phyloP scores from a whole-genome alignment of 2,888 invertebrate species.

The Dicyrtoma fusca region DNA sequence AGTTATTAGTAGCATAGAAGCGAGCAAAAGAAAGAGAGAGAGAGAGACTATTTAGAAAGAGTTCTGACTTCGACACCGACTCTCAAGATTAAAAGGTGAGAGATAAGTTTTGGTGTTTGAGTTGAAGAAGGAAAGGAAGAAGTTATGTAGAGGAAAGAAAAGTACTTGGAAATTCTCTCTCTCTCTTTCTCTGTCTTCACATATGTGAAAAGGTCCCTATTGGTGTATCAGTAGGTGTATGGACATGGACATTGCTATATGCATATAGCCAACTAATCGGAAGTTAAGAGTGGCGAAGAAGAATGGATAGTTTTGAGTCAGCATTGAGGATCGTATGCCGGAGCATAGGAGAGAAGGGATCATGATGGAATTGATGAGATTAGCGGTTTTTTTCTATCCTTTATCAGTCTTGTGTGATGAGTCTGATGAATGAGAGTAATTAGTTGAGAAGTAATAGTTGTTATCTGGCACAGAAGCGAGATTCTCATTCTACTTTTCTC shows the following conservation, averaged over 20 bases:
- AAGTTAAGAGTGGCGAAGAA: neutral
- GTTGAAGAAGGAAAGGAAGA: neutral
- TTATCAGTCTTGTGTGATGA: constrained; percentile 30
- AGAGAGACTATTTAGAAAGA: neutral
- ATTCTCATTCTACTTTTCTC: neutral
- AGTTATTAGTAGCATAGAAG: neutral
- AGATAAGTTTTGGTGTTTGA: neutral
- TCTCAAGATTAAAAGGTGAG: neutral
- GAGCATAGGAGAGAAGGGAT: constrained; percentile 26
- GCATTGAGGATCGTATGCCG: neutral
- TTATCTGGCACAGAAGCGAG: constrained; percentile 12
- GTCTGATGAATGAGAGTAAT: constrained; percentile 37
- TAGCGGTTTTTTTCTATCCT: constrained; percentile 30
- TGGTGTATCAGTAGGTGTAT: no score
- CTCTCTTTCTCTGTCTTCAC: no score
- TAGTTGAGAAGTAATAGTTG: constrained; percentile 34
- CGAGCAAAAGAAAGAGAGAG: neutral
- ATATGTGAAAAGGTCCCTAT: no score
- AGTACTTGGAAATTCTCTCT: neutral
- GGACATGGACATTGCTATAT: no score
- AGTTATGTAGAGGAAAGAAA: neutral
- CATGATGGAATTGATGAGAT: constrained; percentile 36
- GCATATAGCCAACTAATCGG: no score
- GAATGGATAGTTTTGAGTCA: constrained; percentile 24
- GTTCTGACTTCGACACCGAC: no score